phyloP scores from a whole-genome alignment of 2,888 invertebrate species.

The Pseudococcus jackbeardsleyi region DNA sequence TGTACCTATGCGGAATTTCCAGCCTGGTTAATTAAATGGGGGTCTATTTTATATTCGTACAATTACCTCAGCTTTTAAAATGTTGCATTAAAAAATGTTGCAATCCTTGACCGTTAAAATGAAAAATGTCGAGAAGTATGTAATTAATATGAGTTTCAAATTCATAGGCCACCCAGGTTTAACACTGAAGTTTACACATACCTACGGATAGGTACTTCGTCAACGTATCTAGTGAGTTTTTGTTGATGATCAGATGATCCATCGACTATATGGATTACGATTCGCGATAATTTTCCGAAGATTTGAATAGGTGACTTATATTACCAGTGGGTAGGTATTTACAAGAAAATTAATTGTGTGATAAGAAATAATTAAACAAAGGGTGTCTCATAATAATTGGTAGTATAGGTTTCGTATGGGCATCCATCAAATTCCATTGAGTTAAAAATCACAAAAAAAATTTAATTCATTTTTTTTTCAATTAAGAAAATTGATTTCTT shows the following conservation, averaged over 20 bases:
- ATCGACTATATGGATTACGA: not conserved
- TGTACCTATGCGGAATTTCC: not conserved
- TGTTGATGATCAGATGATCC: not conserved
- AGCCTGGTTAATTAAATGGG: not conserved
- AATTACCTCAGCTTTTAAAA: conserved; percentile 1
- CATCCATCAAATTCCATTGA: too few relatives aligned
- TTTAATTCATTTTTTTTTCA: too few relatives aligned
- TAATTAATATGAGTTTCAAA: conserved; percentile 53
- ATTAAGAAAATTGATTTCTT: too few relatives aligned
- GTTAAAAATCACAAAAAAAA: too few relatives aligned
- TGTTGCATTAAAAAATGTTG: conserved; percentile 38
- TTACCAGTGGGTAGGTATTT: too few relatives aligned
- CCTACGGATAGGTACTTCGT: not conserved
- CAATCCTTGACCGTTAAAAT: conserved; percentile 37
- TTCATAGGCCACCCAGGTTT: conserved; percentile 42
- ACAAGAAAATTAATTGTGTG: too few relatives aligned
- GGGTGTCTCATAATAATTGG: too few relatives aligned
- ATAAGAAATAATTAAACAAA: too few relatives aligned
- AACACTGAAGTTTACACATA: not conserved
- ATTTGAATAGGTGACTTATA: too few relatives aligned
- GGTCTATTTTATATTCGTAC: not conserved
- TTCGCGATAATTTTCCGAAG: not conserved
- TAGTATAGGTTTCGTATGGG: too few relatives aligned
- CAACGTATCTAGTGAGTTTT: not conserved
- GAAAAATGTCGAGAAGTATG: conserved; percentile 51